These are phyloP conservation scores for Helicoverpa zea DNA, from an alignment of 1,140 invertebrate genomes.

Conservation along the genomic window DNA sequence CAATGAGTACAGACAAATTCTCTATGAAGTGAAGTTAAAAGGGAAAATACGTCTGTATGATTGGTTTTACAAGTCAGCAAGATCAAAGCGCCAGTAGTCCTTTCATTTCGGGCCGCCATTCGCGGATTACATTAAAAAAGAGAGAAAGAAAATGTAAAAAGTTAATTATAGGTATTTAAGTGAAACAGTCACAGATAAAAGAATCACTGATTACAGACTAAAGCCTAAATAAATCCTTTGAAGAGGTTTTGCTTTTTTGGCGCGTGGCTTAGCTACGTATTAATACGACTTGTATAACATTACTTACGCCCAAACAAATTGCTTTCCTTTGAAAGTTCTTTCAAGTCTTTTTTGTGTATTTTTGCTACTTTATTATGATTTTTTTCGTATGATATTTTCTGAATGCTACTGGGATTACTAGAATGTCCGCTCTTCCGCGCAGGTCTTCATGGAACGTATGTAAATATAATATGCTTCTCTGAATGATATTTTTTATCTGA, in stretches of 20 bases:
- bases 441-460: no score
- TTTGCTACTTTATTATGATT: no score
- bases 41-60: slow-evolving; percentile 58
- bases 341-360: slow-evolving; percentile 10
- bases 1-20: slow-evolving; percentile 44
- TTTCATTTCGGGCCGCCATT: slow-evolving; percentile 56
- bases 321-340: slow-evolving; percentile 26
- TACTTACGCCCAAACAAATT: slow-evolving; percentile 43
- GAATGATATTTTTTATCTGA: no score
- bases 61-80: slow-evolving; percentile 60
- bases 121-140: slow-evolving; percentile 58
- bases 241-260: slow-evolving; percentile 47
- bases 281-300: slow-evolving; percentile 42
- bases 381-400: slow-evolving; percentile 5
- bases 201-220: slow-evolving; percentile 52
- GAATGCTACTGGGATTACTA: not conserved
- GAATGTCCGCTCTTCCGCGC: no score
- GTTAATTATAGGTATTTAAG: slow-evolving; percentile 58
- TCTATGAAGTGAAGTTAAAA: slow-evolving; percentile 57
- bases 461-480: no score
- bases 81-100: slow-evolving; percentile 55
- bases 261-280: slow-evolving; percentile 25
- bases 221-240: slow-evolving; percentile 49
- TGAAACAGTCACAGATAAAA: slow-evolving; percentile 55
- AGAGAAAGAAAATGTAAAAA: slow-evolving; percentile 54